These are phyloP conservation scores for Eustalomyia histrio DNA, from an alignment of 2,888 invertebrate species.

Conservation along the genomic window DNA sequence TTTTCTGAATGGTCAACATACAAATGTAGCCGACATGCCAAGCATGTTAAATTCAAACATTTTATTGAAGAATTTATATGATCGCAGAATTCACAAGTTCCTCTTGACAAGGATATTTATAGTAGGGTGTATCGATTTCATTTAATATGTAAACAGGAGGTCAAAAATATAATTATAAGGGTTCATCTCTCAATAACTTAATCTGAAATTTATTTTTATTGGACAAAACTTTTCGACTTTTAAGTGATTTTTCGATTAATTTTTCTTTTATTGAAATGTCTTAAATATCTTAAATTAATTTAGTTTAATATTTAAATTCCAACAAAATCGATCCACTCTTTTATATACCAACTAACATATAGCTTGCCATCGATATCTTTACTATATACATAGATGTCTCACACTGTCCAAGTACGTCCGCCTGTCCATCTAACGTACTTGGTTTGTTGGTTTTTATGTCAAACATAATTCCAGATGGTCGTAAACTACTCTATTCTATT, in stretches of 20 bases:
- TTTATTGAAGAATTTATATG: constrained; percentile 40
- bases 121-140: too few species aligned
- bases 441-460: constrained; percentile 64
- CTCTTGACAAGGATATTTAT: not conserved
- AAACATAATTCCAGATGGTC: constrained; percentile 60
- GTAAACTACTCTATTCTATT: constrained; percentile 62
- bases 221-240: too few species aligned
- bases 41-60: constrained; percentile 43
- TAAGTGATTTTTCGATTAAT: too few species aligned
- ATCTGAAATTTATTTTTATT: too few species aligned
- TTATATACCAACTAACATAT: too few species aligned
- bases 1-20: not conserved
- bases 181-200: too few species aligned
- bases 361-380: constrained; percentile 44
- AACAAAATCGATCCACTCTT: too few species aligned
- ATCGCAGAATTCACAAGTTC: constrained; percentile 38
- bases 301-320: too few species aligned
- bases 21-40: constrained; percentile 33
- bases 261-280: too few species aligned
- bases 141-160: too few species aligned
- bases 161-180: too few species aligned
- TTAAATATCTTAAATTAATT: too few species aligned
- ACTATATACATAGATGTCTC: constrained; percentile 41
- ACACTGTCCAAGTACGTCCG: constrained; percentile 42
- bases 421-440: constrained; percentile 59